Percentiles rank a stretch among this genome's conserved stretches.
Evolutionary conservation across 2,113 vertebrate genomes (phyloP).

Genomic region (Megalops atlanticus): DNA sequence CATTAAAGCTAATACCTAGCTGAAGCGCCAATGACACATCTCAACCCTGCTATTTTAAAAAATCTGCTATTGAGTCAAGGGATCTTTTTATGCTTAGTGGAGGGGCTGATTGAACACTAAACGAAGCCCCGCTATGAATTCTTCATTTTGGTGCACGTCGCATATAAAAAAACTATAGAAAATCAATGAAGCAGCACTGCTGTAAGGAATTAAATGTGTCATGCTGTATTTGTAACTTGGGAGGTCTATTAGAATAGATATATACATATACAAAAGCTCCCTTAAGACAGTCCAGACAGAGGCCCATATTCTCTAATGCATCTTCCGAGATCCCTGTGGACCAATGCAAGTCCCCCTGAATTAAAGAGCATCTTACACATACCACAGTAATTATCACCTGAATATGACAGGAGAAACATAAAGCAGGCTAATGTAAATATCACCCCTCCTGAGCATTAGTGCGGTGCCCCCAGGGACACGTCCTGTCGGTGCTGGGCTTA

Average conservation of each 20-base stretch:
- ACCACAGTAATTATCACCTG: background rate
- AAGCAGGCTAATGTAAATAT: constrained; percentile 12
- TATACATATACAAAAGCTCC: background rate
- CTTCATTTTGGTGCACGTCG: background rate
- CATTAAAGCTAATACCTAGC: background rate
- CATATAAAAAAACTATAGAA: background rate
- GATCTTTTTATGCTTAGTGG: background rate
- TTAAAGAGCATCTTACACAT: background rate
- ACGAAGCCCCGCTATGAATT: background rate
- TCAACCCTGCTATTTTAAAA: background rate
- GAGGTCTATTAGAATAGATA: background rate
- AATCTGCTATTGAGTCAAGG: background rate
- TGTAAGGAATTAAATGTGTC: background rate
- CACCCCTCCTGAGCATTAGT: background rate
- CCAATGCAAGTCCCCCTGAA: background rate
- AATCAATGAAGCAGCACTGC: background rate
- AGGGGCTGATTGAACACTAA: background rate
- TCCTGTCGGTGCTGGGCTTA: background rate
- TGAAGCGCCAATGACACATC: background rate
- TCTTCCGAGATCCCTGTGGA: background rate
- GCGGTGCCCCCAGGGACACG: background rate
- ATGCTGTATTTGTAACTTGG: background rate
- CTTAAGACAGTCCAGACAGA: background rate
- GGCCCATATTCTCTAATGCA: background rate
- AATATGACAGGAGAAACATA: background rate